These are phyloP conservation scores for Garra rufa DNA, from an alignment of 2,113 vertebrate genomes.

Conservation along the genomic window DNA sequence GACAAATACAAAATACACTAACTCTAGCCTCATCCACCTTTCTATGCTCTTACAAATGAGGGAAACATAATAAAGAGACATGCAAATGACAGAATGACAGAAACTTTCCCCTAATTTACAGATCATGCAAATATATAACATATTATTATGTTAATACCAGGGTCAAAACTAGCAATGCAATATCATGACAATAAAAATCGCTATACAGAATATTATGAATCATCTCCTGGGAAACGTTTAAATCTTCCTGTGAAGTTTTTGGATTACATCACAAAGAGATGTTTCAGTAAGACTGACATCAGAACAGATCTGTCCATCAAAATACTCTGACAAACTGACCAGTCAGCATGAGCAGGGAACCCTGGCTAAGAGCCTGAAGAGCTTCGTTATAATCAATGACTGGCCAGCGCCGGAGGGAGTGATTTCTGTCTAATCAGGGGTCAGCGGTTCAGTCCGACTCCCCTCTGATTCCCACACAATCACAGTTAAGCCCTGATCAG, in stretches of 20 bases:
- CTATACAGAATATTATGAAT: background rate
- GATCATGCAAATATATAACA: background rate
- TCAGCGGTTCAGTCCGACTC: conserved; percentile 74
- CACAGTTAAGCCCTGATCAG: conserved; percentile 62
- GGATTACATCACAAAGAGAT: background rate
- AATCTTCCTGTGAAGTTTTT: background rate
- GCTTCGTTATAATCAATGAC: conserved; percentile 64
- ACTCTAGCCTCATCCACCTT: background rate
- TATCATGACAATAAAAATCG: background rate
- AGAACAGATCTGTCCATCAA: background rate
- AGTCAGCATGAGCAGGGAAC: background rate
- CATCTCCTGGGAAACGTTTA: background rate
- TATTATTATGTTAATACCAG: background rate
- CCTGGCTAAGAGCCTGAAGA: background rate
- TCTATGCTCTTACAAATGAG: background rate
- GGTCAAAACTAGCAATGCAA: background rate
- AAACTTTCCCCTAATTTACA: background rate
- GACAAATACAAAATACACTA: background rate
- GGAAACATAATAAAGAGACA: background rate
- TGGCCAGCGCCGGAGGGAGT: conserved; percentile 80
- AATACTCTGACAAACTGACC: background rate
- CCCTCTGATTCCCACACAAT: conserved; percentile 69
- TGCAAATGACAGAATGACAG: background rate
- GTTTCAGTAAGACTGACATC: background rate
- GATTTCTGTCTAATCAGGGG: conserved; percentile 70